Conservation (phyloP, 2,113 vertebrate genomes). For the Eupsittula cactorum region DNA sequence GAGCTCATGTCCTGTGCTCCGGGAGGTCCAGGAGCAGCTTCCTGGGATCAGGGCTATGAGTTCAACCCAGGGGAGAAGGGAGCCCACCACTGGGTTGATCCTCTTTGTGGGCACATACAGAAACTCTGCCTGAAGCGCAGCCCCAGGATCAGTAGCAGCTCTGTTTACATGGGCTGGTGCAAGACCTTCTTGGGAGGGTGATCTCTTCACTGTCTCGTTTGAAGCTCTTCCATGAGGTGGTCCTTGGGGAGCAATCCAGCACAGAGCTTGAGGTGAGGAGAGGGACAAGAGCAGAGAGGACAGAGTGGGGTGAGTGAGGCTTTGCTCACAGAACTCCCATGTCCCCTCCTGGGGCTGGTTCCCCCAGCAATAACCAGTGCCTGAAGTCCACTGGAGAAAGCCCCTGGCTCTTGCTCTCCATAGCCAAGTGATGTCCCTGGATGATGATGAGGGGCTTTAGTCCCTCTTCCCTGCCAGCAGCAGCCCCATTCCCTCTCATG, state of each 20-base stretch:
- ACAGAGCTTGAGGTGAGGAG: neutral
- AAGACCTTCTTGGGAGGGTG: neutral
- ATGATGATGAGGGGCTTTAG: fast-evolving
- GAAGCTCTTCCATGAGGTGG: fast-evolving
- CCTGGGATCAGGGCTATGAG: neutral
- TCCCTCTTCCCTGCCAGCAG: neutral
- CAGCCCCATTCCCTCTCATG: fast-evolving
- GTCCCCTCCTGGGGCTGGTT: neutral
- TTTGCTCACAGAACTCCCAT: neutral
- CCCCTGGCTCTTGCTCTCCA: neutral
- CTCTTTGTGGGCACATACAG: fast-evolving
- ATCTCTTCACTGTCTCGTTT: fast-evolving
- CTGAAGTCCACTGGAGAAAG: neutral
- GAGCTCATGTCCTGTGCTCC: fast-evolving
- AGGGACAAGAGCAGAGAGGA: neutral
- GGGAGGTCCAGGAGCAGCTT: neutral
- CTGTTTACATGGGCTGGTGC: neutral
- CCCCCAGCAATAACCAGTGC: too few relatives aligned
- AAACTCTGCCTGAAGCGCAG: neutral
- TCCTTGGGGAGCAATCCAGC: neutral
- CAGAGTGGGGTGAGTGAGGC: fast-evolving
- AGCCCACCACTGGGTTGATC: neutral
- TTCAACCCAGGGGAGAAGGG: neutral
- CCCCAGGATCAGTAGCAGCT: neutral
- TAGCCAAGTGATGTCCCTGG: neutral